These are phyloP conservation scores for Cristatella mucedo DNA, from an alignment of 2,888 invertebrate genomes.

Conservation along the genomic window DNA sequence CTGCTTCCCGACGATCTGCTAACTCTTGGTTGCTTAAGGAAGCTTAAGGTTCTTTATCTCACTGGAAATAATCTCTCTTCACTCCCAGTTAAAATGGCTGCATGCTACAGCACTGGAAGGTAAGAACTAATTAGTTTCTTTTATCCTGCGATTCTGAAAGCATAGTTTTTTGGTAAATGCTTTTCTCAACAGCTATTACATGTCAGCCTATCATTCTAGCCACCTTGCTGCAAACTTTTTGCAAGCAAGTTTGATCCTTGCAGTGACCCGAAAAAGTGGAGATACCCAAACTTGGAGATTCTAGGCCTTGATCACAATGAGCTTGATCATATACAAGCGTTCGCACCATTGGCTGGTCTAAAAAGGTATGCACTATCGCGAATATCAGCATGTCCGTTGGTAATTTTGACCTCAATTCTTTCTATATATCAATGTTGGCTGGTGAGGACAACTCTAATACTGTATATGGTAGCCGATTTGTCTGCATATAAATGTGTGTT, in stretches of 20 bases:
- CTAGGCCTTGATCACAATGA: conserved; percentile 33
- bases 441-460: background rate
- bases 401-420: too few species aligned
- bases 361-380: conserved; percentile 19
- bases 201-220: background rate
- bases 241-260: too few species aligned
- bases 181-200: background rate
- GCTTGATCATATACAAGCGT: conserved; percentile 24
- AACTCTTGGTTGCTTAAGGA: conserved; percentile 24
- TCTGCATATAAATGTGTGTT: background rate
- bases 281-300: conserved; percentile 30
- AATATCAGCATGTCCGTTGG: too few species aligned
- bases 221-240: too few species aligned
- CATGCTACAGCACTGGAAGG: conserved; percentile 20
- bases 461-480: background rate
- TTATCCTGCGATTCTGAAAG: background rate
- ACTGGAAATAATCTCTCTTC: conserved; percentile 28
- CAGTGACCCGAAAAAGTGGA: conserved; percentile 18
- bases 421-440: background rate
- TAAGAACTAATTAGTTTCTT: conserved; percentile 15
- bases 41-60: conserved; percentile 28
- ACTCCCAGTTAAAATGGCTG: conserved; percentile 27
- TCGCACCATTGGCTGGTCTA: conserved; percentile 32
- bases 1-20: conserved; percentile 29
- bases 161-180: background rate